phyloP scores from a whole-genome alignment of 1,140 invertebrate genomes.

The Drosophila parvula region DNA sequence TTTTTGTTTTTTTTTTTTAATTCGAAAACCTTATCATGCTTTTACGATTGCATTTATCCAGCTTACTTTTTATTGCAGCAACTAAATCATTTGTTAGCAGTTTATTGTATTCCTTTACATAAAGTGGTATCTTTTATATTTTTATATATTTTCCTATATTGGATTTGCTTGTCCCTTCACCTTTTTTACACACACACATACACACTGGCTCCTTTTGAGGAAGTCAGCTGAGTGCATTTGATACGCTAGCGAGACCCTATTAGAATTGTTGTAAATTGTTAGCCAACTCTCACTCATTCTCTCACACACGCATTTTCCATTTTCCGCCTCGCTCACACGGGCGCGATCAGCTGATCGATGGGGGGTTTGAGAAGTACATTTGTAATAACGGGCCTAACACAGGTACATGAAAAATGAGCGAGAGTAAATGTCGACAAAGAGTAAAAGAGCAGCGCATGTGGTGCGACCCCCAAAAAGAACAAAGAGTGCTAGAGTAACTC shows the following conservation, averaged over 20 bases:
- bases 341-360: slow-evolving; percentile 67
- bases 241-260: slow-evolving; percentile 31
- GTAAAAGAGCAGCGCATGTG: slow-evolving; percentile 14
- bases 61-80: not conserved
- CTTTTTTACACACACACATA: slow-evolving; percentile 1
- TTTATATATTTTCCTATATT: too few species aligned
- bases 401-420: slow-evolving; percentile 34
- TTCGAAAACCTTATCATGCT: slow-evolving; percentile 25
- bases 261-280: slow-evolving; percentile 17
- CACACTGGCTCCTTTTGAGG: slow-evolving; percentile 11
- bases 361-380: slow-evolving; percentile 12
- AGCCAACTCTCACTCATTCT: slow-evolving; percentile 15
- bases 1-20: slow-evolving; percentile 9
- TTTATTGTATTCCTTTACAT: not conserved
- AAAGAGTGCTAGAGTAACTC: slow-evolving; percentile 5
- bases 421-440: not conserved
- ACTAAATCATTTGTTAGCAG: not conserved
- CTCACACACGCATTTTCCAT: slow-evolving; percentile 17
- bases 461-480: slow-evolving; percentile 18
- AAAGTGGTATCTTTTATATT: too few species aligned
- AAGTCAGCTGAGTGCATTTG: slow-evolving; percentile 32
- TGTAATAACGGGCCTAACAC: slow-evolving; percentile 34
- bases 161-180: not conserved
- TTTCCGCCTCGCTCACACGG: slow-evolving; percentile 15
- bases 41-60: not conserved